phyloP scores from a whole-genome alignment of 2,797 vertebrate species.

The Arnoldichthys spilopterus region DNA sequence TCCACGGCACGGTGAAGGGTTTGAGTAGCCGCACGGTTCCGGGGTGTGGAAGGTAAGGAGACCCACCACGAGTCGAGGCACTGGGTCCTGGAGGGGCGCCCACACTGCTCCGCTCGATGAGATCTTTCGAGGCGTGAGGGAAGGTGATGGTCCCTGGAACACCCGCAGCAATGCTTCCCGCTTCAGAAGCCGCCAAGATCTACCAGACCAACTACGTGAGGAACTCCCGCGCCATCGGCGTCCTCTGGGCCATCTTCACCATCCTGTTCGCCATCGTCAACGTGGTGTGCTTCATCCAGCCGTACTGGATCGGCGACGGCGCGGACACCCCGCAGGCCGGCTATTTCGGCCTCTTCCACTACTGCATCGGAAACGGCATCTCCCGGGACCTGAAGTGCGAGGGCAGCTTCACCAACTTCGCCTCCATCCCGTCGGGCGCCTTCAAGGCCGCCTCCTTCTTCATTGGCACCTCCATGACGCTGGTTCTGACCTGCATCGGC shows the following conservation, averaged over 20 bases:
- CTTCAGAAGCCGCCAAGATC: slow-evolving; percentile 95
- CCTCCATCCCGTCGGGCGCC: slow-evolving; percentile 92
- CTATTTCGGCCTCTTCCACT: slow-evolving; percentile 98
- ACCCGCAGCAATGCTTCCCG: slow-evolving; percentile 90
- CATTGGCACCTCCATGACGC: slow-evolving; percentile 95
- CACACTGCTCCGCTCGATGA: too few relatives aligned
- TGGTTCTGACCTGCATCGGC: slow-evolving; percentile 93
- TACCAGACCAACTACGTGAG: slow-evolving; percentile 98
- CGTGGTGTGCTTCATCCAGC: slow-evolving; percentile 99
- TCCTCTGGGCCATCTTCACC: slow-evolving; percentile 99
- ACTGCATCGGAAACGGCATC: slow-evolving; percentile 95
- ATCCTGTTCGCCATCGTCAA: slow-evolving; percentile 98
- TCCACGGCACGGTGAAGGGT: too few relatives aligned
- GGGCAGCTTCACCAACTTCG: slow-evolving; percentile 97
- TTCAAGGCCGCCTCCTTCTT: slow-evolving; percentile 98
- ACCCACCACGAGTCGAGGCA: neutral
- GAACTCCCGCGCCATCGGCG: slow-evolving; percentile 97
- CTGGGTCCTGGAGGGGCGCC: neutral
- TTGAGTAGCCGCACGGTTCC: too few relatives aligned
- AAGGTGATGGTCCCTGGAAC: slow-evolving; percentile 81
- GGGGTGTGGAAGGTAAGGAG: too few relatives aligned
- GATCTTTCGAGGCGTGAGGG: slow-evolving; percentile 29
- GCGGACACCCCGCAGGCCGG: slow-evolving; percentile 94
- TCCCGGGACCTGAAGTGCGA: slow-evolving; percentile 92
- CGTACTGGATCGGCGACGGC: slow-evolving; percentile 99